Percentiles rank a stretch among this genome's conserved stretches.
phyloP scores from a whole-genome alignment of 1,140 invertebrate genomes.

The Fopius arisanus region DNA sequence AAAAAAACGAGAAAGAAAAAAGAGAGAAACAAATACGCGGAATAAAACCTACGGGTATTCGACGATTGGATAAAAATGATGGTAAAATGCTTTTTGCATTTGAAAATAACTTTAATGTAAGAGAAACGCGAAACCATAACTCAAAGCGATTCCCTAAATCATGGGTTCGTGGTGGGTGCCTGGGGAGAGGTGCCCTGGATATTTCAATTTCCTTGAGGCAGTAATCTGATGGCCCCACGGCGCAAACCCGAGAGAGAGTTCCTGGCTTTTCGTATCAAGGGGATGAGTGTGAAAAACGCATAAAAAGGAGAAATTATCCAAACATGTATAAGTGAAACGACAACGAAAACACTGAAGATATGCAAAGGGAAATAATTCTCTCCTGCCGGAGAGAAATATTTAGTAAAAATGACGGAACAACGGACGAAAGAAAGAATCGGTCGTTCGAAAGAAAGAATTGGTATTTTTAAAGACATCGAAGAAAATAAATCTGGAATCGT shows the following conservation, averaged over 20 bases:
- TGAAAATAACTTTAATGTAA: conserved; percentile 55
- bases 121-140: conserved; percentile 47
- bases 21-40: background rate
- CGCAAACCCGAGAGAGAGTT: background rate
- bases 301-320: too few species aligned
- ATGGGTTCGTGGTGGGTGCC: conserved; percentile 50
- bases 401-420: too few species aligned
- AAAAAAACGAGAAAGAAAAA: too few species aligned
- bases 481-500: too few species aligned
- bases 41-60: background rate
- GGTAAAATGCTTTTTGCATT: conserved; percentile 52
- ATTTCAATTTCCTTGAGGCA: conserved; percentile 64
- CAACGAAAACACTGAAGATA: conserved; percentile 14
- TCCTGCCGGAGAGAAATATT: too few species aligned
- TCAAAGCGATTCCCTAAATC: conserved; percentile 62
- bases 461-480: too few species aligned
- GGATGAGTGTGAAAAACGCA: background rate
- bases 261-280: conserved; percentile 9
- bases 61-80: conserved; percentile 35
- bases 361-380: too few species aligned
- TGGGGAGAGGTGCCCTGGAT: conserved; percentile 52
- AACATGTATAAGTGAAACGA: background rate
- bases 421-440: too few species aligned
- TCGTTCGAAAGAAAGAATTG: too few species aligned
- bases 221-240: conserved; percentile 56